phyloP scores from a whole-genome alignment of 2,113 vertebrate genomes.

The Sialia sialis region DNA sequence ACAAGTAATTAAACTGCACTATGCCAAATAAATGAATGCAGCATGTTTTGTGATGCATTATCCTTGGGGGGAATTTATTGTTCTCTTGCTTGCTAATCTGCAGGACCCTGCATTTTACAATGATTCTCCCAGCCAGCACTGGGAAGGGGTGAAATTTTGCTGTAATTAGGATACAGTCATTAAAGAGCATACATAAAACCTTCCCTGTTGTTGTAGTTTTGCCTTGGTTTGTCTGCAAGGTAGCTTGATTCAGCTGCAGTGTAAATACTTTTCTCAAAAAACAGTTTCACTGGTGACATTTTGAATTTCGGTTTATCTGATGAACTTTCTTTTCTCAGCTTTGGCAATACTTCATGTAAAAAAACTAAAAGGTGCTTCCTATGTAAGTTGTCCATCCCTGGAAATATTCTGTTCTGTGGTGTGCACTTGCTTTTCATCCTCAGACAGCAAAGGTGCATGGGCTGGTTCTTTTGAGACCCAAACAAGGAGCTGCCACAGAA shows the following conservation, averaged over 20 bases:
- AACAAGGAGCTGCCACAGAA: not conserved
- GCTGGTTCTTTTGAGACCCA: not conserved
- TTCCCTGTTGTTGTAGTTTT: not conserved
- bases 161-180: not conserved
- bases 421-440: not conserved
- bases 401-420: not conserved
- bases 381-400: not conserved
- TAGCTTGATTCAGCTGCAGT: not conserved
- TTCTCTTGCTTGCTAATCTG: slow-evolving; percentile 36
- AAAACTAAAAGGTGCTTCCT: not conserved
- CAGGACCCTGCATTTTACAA: not conserved
- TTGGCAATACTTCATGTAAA: not conserved
- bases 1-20: slow-evolving; percentile 48
- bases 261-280: slow-evolving; percentile 40
- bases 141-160: slow-evolving; percentile 7
- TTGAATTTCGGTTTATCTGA: not conserved
- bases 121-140: not conserved
- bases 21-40: not conserved
- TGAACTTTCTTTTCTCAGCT: not conserved
- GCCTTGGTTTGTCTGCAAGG: not conserved
- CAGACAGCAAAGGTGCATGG: not conserved
- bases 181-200: not conserved
- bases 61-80: slow-evolving; percentile 23
- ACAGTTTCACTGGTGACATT: not conserved
- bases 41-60: slow-evolving; percentile 18